phyloP scores from a whole-genome alignment of 1,140 invertebrate genomes.

The Philopotamus ludificatus region DNA sequence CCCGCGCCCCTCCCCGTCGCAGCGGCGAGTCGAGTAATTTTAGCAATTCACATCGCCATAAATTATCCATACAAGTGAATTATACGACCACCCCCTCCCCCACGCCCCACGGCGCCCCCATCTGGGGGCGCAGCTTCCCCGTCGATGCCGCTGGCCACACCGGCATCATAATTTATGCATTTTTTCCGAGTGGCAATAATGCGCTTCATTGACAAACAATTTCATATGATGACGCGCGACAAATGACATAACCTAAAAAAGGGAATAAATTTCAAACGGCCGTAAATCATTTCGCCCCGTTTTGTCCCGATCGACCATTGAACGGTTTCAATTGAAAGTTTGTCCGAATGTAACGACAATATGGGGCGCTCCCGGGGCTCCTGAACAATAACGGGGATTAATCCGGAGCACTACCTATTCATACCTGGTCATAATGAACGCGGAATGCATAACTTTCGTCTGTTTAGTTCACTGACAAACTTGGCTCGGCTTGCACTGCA shows the following conservation, averaged over 20 bases:
- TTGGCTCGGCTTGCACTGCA: neutral
- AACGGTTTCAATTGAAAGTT: slow-evolving; percentile 26
- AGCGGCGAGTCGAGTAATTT: slow-evolving; percentile 32
- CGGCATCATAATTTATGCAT: too few species aligned
- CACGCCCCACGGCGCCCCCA: neutral
- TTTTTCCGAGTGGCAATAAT: too few species aligned
- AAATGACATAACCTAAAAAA: too few species aligned
- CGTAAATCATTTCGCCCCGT: too few species aligned
- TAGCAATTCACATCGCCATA: slow-evolving; percentile 40
- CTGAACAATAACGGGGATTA: neutral
- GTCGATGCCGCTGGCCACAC: neutral
- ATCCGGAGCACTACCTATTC: slow-evolving; percentile 13
- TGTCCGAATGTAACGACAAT: slow-evolving; percentile 16
- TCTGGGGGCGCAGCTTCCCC: neutral
- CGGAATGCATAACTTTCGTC: slow-evolving; percentile 22
- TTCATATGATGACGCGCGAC: too few species aligned
- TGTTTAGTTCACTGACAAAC: neutral
- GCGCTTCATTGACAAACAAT: too few species aligned
- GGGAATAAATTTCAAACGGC: too few species aligned
- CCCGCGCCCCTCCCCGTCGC: neutral
- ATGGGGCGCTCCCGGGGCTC: neutral
- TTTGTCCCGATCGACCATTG: neutral
- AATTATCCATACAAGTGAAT: slow-evolving; percentile 40
- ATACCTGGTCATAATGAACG: slow-evolving; percentile 14
- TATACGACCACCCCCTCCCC: slow-evolving; percentile 11